These are phyloP conservation scores for Heteractis magnifica DNA, from an alignment of 92 coral and sea anemone genomes.

Conservation along the genomic window DNA sequence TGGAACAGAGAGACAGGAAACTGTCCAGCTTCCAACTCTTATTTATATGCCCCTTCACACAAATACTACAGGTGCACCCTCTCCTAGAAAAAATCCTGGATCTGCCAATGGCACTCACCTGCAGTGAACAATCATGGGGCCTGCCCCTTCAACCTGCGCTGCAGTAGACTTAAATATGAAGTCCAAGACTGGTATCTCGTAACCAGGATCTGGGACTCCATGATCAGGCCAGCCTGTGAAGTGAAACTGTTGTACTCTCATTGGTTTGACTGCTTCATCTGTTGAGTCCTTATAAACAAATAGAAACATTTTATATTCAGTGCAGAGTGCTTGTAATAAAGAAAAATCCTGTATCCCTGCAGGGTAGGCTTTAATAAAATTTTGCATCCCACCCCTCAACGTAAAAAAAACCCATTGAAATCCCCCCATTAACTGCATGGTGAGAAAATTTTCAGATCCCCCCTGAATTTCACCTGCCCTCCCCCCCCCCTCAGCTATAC, in stretches of 20 bases:
- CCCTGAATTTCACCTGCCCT: too few species aligned
- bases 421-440: too few species aligned
- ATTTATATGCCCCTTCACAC: too few species aligned
- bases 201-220: slow-evolving; percentile 87
- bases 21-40: not conserved
- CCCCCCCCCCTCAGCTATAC: too few species aligned
- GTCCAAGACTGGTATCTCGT: slow-evolving; percentile 70
- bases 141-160: slow-evolving; percentile 70
- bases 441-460: too few species aligned
- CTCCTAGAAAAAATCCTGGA: not conserved
- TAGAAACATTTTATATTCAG: too few species aligned
- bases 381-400: too few species aligned
- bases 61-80: not conserved
- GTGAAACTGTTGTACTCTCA: slow-evolving; percentile 85
- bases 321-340: too few species aligned
- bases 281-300: slow-evolving; percentile 46
- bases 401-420: too few species aligned
- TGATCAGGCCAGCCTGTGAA: slow-evolving; percentile 99
- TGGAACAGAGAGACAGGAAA: too few species aligned
- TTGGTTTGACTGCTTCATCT: slow-evolving; percentile 74
- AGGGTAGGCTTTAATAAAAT: too few species aligned
- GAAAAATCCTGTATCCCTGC: too few species aligned
- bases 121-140: slow-evolving; percentile 95
- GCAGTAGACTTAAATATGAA: slow-evolving; percentile 77
- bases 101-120: slow-evolving; percentile 95